phyloP scores from a whole-genome alignment of 1,140 invertebrate genomes.

The Wiebesia pumilae region DNA sequence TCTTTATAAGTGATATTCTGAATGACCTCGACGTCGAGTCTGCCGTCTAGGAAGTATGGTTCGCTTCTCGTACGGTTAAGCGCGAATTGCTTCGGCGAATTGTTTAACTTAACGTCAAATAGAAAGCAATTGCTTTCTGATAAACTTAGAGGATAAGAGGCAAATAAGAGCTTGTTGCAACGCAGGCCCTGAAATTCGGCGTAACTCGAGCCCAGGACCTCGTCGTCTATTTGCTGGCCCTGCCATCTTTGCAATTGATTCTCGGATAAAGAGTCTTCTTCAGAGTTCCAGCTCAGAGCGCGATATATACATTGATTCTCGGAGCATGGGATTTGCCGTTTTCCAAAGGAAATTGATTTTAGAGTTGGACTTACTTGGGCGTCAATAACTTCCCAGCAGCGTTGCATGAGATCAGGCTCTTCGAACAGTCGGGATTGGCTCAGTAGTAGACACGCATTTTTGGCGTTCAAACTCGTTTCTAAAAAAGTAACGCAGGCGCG shows the following conservation, averaged over 20 bases:
- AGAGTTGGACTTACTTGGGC: slow-evolving; percentile 82
- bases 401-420: slow-evolving; percentile 93
- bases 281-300: slow-evolving; percentile 60
- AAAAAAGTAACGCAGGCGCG: slow-evolving; percentile 93
- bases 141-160: slow-evolving; percentile 57
- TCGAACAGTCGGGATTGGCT: slow-evolving; percentile 94
- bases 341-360: slow-evolving; percentile 54
- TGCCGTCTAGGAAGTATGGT: slow-evolving; percentile 64
- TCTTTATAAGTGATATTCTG: slow-evolving; percentile 69
- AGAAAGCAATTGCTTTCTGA: slow-evolving; percentile 62
- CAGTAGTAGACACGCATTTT: slow-evolving; percentile 93
- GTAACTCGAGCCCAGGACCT: slow-evolving; percentile 32
- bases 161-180: slow-evolving; percentile 53
- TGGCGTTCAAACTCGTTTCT: slow-evolving; percentile 92
- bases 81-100: slow-evolving; percentile 50
- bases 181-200: slow-evolving; percentile 31
- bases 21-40: slow-evolving; percentile 68
- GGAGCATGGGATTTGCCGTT: slow-evolving; percentile 23
- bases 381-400: slow-evolving; percentile 97
- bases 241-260: slow-evolving; percentile 65
- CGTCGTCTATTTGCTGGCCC: slow-evolving; percentile 48
- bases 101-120: slow-evolving; percentile 57
- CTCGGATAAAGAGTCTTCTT: slow-evolving; percentile 52
- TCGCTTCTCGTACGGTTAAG: slow-evolving; percentile 69
- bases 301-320: slow-evolving; percentile 57